These are phyloP conservation scores for Euplexia lucipara DNA, from an alignment of 2,888 invertebrate species.

Conservation along the genomic window DNA sequence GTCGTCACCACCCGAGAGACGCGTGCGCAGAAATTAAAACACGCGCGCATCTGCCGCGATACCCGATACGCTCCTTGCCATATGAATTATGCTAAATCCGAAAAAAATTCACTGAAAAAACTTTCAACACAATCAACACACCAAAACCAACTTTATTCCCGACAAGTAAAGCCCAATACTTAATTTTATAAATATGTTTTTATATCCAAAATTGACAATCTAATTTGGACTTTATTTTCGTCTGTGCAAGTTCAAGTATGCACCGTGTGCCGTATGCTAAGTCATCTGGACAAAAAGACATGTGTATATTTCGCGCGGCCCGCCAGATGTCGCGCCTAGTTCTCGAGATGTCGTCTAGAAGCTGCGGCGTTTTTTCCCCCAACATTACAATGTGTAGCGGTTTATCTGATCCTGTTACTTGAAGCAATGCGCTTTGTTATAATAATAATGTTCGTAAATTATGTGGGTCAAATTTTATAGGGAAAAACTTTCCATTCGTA, in stretches of 20 bases:
- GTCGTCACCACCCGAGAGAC: constrained; percentile 70
- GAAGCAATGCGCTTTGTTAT: constrained; percentile 61
- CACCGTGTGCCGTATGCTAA: constrained; percentile 69
- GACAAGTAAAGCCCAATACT: constrained; percentile 42
- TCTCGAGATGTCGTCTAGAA: constrained; percentile 77
- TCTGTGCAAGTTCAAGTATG: constrained; percentile 39
- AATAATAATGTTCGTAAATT: constrained; percentile 56
- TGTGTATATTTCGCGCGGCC: constrained; percentile 84
- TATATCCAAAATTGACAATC: constrained; percentile 29
- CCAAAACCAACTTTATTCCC: constrained; percentile 62
- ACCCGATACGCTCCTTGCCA: constrained; percentile 88
- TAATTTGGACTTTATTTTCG: constrained; percentile 51
- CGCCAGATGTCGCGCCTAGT: constrained; percentile 81
- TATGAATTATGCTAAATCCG: constrained; percentile 86
- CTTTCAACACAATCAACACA: constrained; percentile 61
- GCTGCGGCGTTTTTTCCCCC: constrained; percentile 67
- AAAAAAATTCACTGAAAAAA: constrained; percentile 75
- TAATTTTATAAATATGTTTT: constrained; percentile 29
- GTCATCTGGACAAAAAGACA: constrained; percentile 85
- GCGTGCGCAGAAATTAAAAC: constrained; percentile 82
- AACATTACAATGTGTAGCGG: constrained; percentile 77
- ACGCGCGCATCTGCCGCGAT: constrained; percentile 85
- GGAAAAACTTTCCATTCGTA: constrained; percentile 44
- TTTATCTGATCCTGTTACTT: constrained; percentile 76
- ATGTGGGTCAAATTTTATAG: constrained; percentile 60